Percentiles rank a stretch among this genome's conserved stretches.
Evolutionary conservation across 2,888 invertebrate genomes (phyloP).

Genomic region (Aporophyla nigra): DNA sequence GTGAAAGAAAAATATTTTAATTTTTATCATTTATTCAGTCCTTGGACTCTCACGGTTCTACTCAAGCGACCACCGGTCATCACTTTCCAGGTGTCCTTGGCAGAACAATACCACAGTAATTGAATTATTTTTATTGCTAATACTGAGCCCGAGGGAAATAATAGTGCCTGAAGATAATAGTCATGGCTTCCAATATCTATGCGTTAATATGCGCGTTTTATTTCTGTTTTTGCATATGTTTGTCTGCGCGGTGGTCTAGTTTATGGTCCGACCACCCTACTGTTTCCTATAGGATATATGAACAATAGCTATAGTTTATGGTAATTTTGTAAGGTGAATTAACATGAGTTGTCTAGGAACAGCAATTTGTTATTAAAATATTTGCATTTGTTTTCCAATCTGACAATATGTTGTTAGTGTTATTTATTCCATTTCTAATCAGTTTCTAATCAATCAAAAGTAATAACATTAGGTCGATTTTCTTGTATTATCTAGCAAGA

Average conservation of each 20-base stretch:
- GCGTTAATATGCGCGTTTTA: background rate
- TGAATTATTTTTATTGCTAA: slow-evolving; percentile 17
- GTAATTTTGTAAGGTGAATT: background rate
- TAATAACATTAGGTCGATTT: too few relatives aligned
- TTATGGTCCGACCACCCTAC: slow-evolving; percentile 30
- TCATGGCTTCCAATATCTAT: slow-evolving; percentile 21
- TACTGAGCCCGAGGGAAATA: slow-evolving; percentile 2
- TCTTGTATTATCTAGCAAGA: too few relatives aligned
- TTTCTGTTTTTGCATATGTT: slow-evolving; percentile 36
- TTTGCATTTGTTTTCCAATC: too few relatives aligned
- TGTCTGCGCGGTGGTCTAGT: slow-evolving; percentile 8
- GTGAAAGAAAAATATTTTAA: too few relatives aligned
- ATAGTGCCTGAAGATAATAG: slow-evolving; percentile 8
- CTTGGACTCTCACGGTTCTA: too few relatives aligned
- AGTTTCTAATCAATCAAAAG: too few relatives aligned
- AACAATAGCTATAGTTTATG: slow-evolving; percentile 1
- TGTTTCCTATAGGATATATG: background rate
- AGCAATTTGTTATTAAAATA: too few relatives aligned
- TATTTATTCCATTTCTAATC: too few relatives aligned
- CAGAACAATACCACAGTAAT: slow-evolving; percentile 13
- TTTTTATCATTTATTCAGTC: too few relatives aligned
- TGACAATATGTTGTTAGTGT: too few relatives aligned
- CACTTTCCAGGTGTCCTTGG: too few relatives aligned
- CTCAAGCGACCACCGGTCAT: too few relatives aligned
- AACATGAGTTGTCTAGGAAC: background rate